Evolutionary conservation across 1,140 invertebrate genomes (phyloP).

Genomic region (Heliconius hewitsoni): DNA sequence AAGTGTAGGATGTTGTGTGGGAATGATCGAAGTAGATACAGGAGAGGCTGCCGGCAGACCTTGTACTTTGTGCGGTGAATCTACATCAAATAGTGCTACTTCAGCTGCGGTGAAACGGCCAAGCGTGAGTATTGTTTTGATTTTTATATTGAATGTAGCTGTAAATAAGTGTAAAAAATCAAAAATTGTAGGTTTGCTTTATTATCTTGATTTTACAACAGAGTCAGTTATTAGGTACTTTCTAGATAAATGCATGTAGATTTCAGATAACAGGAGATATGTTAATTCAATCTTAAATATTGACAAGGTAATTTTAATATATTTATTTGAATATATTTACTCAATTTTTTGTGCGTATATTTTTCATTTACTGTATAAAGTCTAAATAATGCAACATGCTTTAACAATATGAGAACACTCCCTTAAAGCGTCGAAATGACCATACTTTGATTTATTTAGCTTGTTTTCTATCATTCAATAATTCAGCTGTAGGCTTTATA

Average conservation of each 20-base stretch:
- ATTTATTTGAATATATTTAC: not conserved
- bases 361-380: no score
- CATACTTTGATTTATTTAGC: no score
- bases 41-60: constrained; percentile 66
- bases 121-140: constrained; percentile 38
- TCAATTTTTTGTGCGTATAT: no score
- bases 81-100: constrained; percentile 66
- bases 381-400: no score
- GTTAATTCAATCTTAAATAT: not conserved
- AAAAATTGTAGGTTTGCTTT: not conserved
- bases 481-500: no score
- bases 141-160: not conserved
- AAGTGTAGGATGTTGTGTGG: constrained; percentile 70
- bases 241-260: constrained; percentile 6
- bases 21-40: constrained; percentile 72
- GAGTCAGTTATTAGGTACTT: not conserved
- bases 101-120: constrained; percentile 61
- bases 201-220: not conserved
- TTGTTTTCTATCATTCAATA: no score
- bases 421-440: no score
- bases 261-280: not conserved
- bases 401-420: no score
- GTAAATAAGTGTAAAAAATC: no score
- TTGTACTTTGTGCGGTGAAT: constrained; percentile 71
- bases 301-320: not conserved